phyloP scores from a whole-genome alignment of 2,113 vertebrate species.

The Poeciliopsis occidentalis region DNA sequence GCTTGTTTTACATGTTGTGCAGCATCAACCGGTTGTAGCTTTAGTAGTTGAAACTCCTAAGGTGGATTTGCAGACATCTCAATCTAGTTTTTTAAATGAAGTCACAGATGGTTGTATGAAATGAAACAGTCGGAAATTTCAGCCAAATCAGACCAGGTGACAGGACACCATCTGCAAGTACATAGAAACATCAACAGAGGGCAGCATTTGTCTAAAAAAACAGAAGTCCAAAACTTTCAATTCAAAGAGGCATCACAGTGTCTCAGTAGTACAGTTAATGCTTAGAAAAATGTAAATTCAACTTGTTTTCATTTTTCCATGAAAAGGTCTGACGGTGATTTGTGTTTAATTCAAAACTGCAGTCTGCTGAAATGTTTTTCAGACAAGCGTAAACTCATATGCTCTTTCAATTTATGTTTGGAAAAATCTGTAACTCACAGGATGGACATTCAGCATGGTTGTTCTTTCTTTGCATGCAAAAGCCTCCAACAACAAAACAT shows the following conservation, averaged over 20 bases:
- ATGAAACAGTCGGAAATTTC: no score
- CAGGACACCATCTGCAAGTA: constrained; percentile 10
- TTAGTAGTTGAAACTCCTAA: no score
- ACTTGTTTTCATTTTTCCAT: no score
- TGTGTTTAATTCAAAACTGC: background rate
- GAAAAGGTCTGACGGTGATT: background rate
- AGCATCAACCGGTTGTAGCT: no score
- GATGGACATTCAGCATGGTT: background rate
- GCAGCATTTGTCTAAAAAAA: constrained; percentile 24
- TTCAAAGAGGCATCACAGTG: background rate
- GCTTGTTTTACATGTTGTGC: no score
- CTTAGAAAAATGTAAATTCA: no score
- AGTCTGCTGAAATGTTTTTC: background rate
- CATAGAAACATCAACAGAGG: constrained; percentile 45
- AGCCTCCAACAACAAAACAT: constrained; percentile 37
- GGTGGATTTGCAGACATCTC: background rate
- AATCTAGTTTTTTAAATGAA: background rate
- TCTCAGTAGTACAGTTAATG: no score
- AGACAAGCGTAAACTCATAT: background rate
- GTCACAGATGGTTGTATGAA: background rate
- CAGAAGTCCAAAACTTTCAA: background rate
- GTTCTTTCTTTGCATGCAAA: background rate
- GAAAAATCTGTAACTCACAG: background rate
- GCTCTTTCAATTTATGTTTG: background rate
- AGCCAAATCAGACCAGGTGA: background rate